Evolutionary conservation across 2,797 vertebrate genomes (phyloP), one percentile per base, ranked within the genome.

Genomic region (Spinibarbus caldwelli): DNA sequence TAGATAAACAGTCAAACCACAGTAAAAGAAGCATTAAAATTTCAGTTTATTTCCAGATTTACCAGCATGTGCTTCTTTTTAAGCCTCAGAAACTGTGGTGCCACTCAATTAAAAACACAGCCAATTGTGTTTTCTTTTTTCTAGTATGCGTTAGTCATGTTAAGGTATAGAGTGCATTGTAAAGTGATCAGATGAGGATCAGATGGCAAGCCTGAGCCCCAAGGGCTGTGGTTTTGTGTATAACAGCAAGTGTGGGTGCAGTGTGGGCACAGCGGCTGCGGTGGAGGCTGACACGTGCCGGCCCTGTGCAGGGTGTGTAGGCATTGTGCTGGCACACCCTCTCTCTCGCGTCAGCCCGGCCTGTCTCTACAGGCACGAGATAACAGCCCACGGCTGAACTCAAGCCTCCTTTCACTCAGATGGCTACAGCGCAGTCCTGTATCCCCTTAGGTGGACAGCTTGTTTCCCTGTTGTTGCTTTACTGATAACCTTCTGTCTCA

Each of bases 361-460:
- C 83, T 88, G 89, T 86, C 85, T 85, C 81, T 87, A 87, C 87
- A 88, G 70, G 87, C 84, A 59, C 38, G 31, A 84, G 62, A 86
- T 59, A 86, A 64, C 80, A 82, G 83, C 87, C 85, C 81, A 80
- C 34, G 54, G 81, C 84, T 78, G 49, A 15, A 21, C 62, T 82
- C 11, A 68, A 88, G 17, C 17, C 54, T 47, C 64, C 52, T 45
- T 78, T 78, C 29, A 84, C 64, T 70, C 23, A 3, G 11, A 54
- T 34, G 11, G 5, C 38, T 82, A 34, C 80, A 45, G 26, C 4
- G 1, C 10, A 73, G 17, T 68, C 6, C 15, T 52, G 34, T 77
- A 52, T 77, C 26, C 64, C 47, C 64, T 70, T 21, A 54, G 73
- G 73, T 54, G 12, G 78, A 80, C 59, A 80, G 12, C 41, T 41